phyloP scores from a whole-genome alignment of 2,113 vertebrate species.

The Mesocricetus auratus region DNA sequence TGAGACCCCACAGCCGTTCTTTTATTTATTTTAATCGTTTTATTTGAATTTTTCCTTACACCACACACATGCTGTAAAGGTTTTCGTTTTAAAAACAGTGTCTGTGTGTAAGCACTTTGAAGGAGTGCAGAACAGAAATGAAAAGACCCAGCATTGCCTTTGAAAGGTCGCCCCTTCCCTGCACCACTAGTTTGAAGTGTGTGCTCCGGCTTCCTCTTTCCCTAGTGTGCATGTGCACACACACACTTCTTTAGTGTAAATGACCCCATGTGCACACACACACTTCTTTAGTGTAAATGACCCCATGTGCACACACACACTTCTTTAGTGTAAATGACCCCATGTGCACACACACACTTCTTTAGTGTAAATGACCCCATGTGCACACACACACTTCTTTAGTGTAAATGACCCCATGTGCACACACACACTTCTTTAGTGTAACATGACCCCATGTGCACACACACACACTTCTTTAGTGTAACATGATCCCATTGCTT shows the following conservation, averaged over 20 bases:
- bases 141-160: neutral
- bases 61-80: neutral
- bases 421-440: neutral
- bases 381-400: neutral
- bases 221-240: neutral
- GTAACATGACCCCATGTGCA: neutral
- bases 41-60: constrained; percentile 23
- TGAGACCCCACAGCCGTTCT: neutral
- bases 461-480: neutral
- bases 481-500: neutral
- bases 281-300: neutral
- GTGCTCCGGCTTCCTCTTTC: constrained; percentile 10
- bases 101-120: constrained; percentile 39
- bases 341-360: neutral
- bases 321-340: neutral
- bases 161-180: neutral
- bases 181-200: neutral
- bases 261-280: neutral
- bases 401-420: neutral
- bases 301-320: neutral
- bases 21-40: constrained; percentile 26
- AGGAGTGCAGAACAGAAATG: neutral
- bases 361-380: neutral
- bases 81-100: constrained; percentile 34
- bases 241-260: neutral